phyloP scores from a whole-genome alignment of 2,797 vertebrate genomes.

The Peromyscus aztecus region DNA sequence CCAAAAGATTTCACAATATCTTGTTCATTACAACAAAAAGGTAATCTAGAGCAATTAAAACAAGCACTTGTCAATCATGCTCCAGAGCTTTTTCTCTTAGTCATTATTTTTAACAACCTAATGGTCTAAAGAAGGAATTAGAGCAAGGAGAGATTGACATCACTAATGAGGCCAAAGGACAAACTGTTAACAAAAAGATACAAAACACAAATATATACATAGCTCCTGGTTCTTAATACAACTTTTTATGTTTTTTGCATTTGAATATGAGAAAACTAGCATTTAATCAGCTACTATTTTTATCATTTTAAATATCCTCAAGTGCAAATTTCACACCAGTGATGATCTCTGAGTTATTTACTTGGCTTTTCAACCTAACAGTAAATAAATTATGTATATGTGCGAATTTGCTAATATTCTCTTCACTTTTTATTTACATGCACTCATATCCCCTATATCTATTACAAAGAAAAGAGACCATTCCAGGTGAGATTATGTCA shows the following conservation, averaged over 20 bases:
- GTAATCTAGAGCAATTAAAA: not conserved
- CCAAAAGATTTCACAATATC: not conserved
- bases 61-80: not conserved
- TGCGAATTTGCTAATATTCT: not conserved
- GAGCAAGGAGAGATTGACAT: not conserved
- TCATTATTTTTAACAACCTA: slow-evolving; percentile 19
- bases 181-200: not conserved
- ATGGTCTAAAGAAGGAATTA: not conserved
- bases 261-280: not conserved
- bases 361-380: not conserved
- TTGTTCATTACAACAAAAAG: not conserved
- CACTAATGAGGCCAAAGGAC: not conserved
- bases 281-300: slow-evolving; percentile 24
- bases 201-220: not conserved
- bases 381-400: not conserved
- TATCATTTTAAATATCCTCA: not conserved
- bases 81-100: not conserved
- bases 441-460: not conserved
- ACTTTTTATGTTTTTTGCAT: not conserved
- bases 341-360: not conserved
- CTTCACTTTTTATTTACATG: slow-evolving; percentile 15
- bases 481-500: not conserved
- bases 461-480: not conserved
- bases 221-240: not conserved
- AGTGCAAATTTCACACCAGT: not conserved